phyloP scores from a whole-genome alignment of 2,113 vertebrate species.

The Lagopus muta region DNA sequence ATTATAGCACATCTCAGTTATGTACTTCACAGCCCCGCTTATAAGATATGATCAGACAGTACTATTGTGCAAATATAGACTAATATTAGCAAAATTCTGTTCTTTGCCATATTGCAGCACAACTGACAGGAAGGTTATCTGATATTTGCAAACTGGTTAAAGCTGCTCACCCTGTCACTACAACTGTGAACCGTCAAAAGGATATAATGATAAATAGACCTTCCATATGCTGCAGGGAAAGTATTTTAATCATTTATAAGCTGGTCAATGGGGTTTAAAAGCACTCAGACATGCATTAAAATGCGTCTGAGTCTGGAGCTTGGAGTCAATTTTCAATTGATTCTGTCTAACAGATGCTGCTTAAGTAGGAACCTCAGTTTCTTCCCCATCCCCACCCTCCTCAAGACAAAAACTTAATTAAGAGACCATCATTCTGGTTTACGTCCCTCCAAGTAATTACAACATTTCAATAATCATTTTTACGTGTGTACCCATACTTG shows the following conservation, averaged over 20 bases:
- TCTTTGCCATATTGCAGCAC: neutral
- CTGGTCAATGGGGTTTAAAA: conserved; percentile 75
- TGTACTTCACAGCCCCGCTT: neutral
- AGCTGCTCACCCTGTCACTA: neutral
- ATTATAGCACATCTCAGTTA: neutral
- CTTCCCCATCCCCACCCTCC: accelerated
- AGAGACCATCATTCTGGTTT: neutral
- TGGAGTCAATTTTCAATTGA: conserved; percentile 82
- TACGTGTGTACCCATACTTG: neutral
- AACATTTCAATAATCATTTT: neutral
- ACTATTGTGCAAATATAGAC: neutral
- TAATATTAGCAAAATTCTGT: neutral
- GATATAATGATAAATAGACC: conserved; percentile 54
- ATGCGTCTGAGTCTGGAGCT: conserved; percentile 69
- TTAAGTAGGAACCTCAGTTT: conserved; percentile 50
- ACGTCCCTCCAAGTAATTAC: neutral
- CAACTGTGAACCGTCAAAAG: conserved; percentile 60
- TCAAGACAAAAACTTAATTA: neutral
- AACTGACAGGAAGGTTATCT: neutral
- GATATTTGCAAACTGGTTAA: neutral
- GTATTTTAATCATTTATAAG: conserved; percentile 78
- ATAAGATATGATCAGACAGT: neutral
- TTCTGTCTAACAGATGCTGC: conserved; percentile 72
- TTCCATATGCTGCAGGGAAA: conserved; percentile 53
- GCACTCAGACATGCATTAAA: conserved; percentile 76